These are phyloP conservation scores for Calliopsis andreniformis DNA, from an alignment of 1,140 invertebrate genomes.

Conservation along the genomic window DNA sequence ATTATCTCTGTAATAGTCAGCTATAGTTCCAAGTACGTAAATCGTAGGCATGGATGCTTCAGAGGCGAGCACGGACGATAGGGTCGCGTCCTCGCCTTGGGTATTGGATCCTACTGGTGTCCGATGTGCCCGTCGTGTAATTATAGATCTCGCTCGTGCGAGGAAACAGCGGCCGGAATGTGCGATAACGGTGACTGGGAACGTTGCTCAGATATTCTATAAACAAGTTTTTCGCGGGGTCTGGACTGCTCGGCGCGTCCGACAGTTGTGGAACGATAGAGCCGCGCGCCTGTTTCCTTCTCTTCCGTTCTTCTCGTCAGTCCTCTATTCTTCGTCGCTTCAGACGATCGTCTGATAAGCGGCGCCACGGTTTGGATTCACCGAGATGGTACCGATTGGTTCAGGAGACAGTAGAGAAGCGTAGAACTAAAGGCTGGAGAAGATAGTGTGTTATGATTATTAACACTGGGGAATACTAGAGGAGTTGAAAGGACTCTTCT, in stretches of 20 bases:
- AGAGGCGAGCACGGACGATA: neutral
- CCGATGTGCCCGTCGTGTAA: slow-evolving; percentile 12
- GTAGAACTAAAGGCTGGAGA: no score
- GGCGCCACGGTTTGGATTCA: neutral
- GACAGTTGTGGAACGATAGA: slow-evolving; percentile 6
- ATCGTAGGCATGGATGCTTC: neutral
- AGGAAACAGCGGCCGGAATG: neutral
- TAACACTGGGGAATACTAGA: no score
- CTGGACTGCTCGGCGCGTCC: neutral
- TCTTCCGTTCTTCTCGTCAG: neutral
- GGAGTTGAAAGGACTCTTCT: no score
- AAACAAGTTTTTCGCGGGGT: slow-evolving; percentile 27
- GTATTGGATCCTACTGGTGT: neutral
- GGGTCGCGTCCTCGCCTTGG: neutral
- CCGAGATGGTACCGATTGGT: neutral
- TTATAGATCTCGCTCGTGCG: slow-evolving; percentile 24
- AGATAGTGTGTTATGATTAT: no score
- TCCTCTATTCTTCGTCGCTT: neutral
- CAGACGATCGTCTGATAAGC: neutral
- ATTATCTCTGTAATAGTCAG: neutral
- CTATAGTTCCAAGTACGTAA: neutral
- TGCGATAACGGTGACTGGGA: slow-evolving; percentile 14
- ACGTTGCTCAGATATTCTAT: slow-evolving; percentile 14
- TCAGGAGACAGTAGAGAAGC: no score
- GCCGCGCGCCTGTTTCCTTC: neutral